Conservation (phyloP, 2,888 invertebrate genomes). For the Lithosia quadra region DNA sequence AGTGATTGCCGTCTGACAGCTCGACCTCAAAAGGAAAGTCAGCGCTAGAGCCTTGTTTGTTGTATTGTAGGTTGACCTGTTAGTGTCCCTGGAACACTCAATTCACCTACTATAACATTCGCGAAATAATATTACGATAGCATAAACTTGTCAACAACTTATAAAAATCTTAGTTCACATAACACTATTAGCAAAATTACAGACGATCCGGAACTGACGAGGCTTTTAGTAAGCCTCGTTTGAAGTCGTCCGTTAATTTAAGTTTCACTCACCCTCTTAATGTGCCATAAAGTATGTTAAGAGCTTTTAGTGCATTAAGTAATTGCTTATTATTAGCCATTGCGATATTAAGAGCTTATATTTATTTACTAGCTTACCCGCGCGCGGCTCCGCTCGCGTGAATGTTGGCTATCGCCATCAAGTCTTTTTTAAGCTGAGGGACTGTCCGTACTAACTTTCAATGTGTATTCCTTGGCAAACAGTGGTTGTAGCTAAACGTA, state of each 20-base stretch:
- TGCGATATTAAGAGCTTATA: conserved; percentile 14
- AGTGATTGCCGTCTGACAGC: no score
- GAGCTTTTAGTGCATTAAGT: conserved; percentile 38
- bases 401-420: no score
- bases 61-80: no score
- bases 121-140: background rate
- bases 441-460: no score
- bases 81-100: no score
- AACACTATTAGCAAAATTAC: conserved; percentile 29
- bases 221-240: conserved; percentile 37
- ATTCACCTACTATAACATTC: background rate
- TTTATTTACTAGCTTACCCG: no score
- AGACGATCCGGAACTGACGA: conserved; percentile 32
- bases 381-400: no score
- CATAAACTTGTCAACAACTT: background rate
- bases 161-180: conserved; percentile 21
- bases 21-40: no score
- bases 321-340: conserved; percentile 34
- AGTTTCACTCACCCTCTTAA: conserved; percentile 25
- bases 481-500: no score
- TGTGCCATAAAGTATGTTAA: conserved; percentile 30
- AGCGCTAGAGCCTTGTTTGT: no score
- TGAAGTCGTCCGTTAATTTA: conserved; percentile 27
- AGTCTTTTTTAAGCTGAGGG: no score
- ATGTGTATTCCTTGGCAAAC: no score